A percentile compares a stretch with the other conserved stretches of the same genome.
These are phyloP conservation scores for Scaptomyza graminum DNA, from an alignment of 1,140 invertebrate species.

Conservation along the genomic window DNA sequence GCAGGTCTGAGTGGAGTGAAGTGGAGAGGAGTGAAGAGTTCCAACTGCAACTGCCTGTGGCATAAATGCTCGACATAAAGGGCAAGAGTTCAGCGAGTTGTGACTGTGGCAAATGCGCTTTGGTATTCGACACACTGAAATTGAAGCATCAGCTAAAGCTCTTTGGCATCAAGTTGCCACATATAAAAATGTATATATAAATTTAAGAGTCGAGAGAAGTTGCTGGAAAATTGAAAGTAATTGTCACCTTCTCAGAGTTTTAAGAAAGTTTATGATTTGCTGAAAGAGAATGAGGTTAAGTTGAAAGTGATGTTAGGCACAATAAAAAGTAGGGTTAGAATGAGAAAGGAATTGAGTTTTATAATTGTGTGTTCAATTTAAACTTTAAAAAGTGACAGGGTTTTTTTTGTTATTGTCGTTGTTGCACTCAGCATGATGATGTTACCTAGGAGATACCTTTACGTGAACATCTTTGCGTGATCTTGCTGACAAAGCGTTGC, in stretches of 20 bases:
- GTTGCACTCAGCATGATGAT: slow-evolving; percentile 17
- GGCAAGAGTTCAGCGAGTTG: slow-evolving; percentile 80
- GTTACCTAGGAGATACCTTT: background rate
- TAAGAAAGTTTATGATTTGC: slow-evolving; percentile 47
- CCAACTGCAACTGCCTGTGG: slow-evolving; percentile 60
- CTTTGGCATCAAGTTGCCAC: slow-evolving; percentile 44
- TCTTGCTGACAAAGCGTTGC: slow-evolving; percentile 30
- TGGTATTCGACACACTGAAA: slow-evolving; percentile 53
- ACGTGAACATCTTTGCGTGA: slow-evolving; percentile 32
- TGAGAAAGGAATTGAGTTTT: background rate
- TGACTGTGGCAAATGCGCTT: slow-evolving; percentile 70
- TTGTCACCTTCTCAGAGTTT: slow-evolving; percentile 68
- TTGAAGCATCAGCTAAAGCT: slow-evolving; percentile 55
- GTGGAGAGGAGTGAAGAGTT: slow-evolving; percentile 16
- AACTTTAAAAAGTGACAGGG: slow-evolving; percentile 5
- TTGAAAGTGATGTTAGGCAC: slow-evolving; percentile 49
- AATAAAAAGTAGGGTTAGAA: slow-evolving; percentile 46
- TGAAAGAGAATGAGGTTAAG: slow-evolving; percentile 36
- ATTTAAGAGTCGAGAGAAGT: slow-evolving; percentile 20
- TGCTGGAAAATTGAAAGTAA: slow-evolving; percentile 76
- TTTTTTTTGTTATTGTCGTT: background rate
- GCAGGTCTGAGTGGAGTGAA: slow-evolving; percentile 23
- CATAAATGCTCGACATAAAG: slow-evolving; percentile 78
- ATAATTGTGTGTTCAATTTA: slow-evolving; percentile 12
- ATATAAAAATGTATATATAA: slow-evolving; percentile 14